Evolutionary conservation across 2,797 vertebrate species (phyloP).

Genomic region (Bradypodion pumilum): DNA sequence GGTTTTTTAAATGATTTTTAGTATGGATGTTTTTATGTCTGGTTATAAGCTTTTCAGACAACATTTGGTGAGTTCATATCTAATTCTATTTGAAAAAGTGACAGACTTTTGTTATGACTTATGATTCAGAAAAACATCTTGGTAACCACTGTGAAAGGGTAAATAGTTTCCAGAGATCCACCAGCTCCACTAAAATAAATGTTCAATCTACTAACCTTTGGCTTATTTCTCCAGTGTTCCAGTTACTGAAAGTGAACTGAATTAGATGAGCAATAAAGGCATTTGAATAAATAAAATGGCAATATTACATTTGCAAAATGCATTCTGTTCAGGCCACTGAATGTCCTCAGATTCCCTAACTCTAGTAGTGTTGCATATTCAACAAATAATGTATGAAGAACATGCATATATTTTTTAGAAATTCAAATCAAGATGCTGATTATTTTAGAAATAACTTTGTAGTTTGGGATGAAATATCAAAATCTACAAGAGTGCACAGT

Average conservation of each 20-base stretch:
- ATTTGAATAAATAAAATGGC: constrained; percentile 32
- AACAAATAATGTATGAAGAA: constrained; percentile 52
- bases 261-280: neutral
- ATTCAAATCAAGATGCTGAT: neutral
- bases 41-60: too few species aligned
- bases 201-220: neutral
- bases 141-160: neutral
- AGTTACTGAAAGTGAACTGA: neutral
- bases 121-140: neutral
- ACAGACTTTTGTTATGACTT: neutral
- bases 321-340: constrained; percentile 44
- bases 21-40: too few species aligned
- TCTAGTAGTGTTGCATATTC: constrained; percentile 38
- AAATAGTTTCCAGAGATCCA: neutral
- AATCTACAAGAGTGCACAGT: neutral
- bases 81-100: neutral
- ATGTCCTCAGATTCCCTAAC: constrained; percentile 30
- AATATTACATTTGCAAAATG: constrained; percentile 49
- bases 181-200: constrained; percentile 10
- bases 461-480: constrained; percentile 12
- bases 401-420: constrained; percentile 16
- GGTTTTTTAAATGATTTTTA: too few species aligned
- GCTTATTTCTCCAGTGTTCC: neutral
- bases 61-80: neutral
- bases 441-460: constrained; percentile 39